Conservation (phyloP, 2,888 invertebrate species). For the Nephrotoma flavescens region DNA sequence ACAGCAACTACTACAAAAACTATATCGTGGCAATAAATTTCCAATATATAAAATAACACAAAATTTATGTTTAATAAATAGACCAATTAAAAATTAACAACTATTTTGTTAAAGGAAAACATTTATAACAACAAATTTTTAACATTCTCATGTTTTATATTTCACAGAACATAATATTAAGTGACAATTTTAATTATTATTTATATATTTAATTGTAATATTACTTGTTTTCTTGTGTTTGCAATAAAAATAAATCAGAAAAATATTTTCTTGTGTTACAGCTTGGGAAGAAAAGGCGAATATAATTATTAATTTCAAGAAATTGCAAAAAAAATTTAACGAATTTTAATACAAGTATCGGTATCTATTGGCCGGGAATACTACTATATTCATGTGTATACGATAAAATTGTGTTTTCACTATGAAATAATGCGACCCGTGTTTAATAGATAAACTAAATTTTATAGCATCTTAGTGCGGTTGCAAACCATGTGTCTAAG, state of each 20-base stretch:
- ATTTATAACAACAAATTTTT: background rate
- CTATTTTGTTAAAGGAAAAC: background rate
- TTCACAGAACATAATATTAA: background rate
- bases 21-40: background rate
- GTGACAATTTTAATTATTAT: background rate
- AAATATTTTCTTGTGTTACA: background rate
- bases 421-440: background rate
- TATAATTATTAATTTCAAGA: no score
- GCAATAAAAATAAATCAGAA: background rate
- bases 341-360: background rate
- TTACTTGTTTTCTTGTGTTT: background rate
- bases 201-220: background rate
- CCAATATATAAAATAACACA: background rate
- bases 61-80: background rate
- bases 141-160: background rate
- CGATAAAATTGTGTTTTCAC: background rate
- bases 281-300: background rate
- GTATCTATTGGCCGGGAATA: background rate
- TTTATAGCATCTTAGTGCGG: background rate
- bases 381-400: background rate
- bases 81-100: background rate
- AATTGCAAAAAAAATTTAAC: no score
- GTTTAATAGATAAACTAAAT: background rate
- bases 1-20: background rate
- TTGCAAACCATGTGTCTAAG: background rate